Conservation (phyloP, 2,797 vertebrate genomes). For the Bradypodion ventrale region DNA sequence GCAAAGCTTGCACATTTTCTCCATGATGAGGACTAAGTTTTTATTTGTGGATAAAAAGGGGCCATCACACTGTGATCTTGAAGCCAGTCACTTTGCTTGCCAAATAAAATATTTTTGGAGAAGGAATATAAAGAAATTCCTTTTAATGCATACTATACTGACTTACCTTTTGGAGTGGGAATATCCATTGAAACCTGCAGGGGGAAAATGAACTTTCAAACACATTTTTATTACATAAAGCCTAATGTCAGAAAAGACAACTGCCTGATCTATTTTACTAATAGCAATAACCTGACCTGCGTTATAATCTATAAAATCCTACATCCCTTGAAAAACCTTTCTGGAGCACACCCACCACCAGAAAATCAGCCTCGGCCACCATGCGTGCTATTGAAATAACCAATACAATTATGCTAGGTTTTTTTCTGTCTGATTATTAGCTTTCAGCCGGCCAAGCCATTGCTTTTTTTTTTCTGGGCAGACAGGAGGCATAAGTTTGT, state of each 20-base stretch:
- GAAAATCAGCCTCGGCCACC: not conserved
- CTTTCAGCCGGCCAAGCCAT: not conserved
- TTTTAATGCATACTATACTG: not conserved
- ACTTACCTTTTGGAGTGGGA: slow-evolving; percentile 31
- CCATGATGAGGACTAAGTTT: not conserved
- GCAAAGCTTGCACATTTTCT: not conserved
- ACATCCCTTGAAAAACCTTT: not conserved
- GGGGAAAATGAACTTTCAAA: slow-evolving; percentile 32
- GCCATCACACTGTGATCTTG: not conserved
- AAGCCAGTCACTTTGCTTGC: not conserved
- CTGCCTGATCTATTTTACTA: too few species aligned
- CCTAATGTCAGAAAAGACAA: not conserved
- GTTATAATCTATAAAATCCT: not conserved
- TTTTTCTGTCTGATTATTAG: not conserved
- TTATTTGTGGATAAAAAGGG: not conserved
- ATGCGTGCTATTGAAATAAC: not conserved
- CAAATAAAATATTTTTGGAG: not conserved
- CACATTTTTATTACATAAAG: not conserved
- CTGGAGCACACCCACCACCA: too few species aligned
- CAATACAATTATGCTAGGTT: not conserved
- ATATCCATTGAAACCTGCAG: slow-evolving; percentile 45
- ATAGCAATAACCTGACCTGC: not conserved
- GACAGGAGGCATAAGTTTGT: not conserved
- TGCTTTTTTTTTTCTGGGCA: not conserved
- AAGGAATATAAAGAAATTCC: not conserved